A percentile compares a stretch with the other conserved stretches of the same genome.
Evolutionary conservation across 2,888 invertebrate genomes (phyloP).

Genomic region (Listrodromus nycthemerus): DNA sequence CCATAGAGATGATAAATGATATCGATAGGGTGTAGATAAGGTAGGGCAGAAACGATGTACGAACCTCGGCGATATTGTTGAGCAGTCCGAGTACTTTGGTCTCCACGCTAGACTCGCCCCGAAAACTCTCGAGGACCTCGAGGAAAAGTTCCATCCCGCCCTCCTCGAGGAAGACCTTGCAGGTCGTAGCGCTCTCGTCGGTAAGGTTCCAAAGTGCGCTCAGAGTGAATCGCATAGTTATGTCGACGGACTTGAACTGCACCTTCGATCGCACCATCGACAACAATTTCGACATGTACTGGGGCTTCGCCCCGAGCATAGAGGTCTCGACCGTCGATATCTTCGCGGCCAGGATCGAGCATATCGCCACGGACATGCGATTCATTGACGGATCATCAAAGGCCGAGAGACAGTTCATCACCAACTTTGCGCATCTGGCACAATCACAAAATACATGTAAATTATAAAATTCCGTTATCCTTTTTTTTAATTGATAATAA

Average conservation of each 20-base stretch:
- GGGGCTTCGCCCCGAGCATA: conserved; percentile 87
- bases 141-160: conserved; percentile 89
- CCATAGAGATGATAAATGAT: too few relatives aligned
- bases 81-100: conserved; percentile 91
- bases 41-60: conserved; percentile 51
- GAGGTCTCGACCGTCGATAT: conserved; percentile 90
- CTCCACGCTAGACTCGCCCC: conserved; percentile 88
- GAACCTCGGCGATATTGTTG: conserved; percentile 92
- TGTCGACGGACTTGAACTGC: conserved; percentile 86
- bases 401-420: conserved; percentile 89
- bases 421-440: conserved; percentile 88
- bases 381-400: conserved; percentile 90
- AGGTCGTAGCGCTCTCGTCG: conserved; percentile 91
- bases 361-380: conserved; percentile 92
- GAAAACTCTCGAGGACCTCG: conserved; percentile 88
- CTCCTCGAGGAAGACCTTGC: conserved; percentile 88
- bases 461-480: neutral
- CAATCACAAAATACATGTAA: neutral
- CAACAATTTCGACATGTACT: conserved; percentile 89
- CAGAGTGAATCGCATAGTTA: conserved; percentile 91
- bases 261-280: conserved; percentile 87
- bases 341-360: conserved; percentile 88
- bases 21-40: neutral
- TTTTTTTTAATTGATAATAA: conserved; percentile 21
- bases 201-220: conserved; percentile 93